Conservation (phyloP, 1,140 invertebrate genomes). For the Drosophila pruinosa region DNA sequence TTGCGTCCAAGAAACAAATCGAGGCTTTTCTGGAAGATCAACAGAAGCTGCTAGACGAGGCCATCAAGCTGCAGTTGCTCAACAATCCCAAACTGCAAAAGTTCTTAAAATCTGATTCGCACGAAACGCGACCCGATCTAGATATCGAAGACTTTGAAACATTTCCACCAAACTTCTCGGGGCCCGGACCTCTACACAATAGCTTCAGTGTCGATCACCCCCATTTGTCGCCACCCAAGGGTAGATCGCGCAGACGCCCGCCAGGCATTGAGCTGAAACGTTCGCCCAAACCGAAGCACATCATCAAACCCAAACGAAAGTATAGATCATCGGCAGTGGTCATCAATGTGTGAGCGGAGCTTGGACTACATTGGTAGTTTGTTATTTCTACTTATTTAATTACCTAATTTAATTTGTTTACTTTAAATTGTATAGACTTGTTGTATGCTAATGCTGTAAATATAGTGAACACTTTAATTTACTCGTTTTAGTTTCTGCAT, state of each 20-base stretch:
- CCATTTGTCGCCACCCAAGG: conserved; percentile 28
- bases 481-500: background rate
- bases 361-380: conserved; percentile 10
- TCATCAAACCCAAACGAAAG: conserved; percentile 65
- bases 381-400: conserved; percentile 32
- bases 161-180: conserved; percentile 58
- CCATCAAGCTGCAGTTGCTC: conserved; percentile 68
- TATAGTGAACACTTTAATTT: conserved; percentile 26
- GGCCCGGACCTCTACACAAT: conserved; percentile 45
- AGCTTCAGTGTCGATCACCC: conserved; percentile 42
- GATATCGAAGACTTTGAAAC: conserved; percentile 68
- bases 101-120: conserved; percentile 64
- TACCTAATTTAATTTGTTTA: conserved; percentile 27
- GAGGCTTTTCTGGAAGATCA: conserved; percentile 75
- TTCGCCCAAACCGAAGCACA: conserved; percentile 50
- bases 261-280: conserved; percentile 43
- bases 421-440: conserved; percentile 22
- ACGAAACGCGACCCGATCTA: conserved; percentile 59
- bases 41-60: conserved; percentile 72
- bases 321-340: conserved; percentile 69
- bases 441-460: conserved; percentile 50
- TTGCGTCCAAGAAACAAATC: conserved; percentile 79
- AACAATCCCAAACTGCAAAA: conserved; percentile 76
- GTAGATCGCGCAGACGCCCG: conserved; percentile 43
- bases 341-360: conserved; percentile 63